Conservation (phyloP, 2,888 invertebrate species). For the Nemotelus pantherinus region DNA sequence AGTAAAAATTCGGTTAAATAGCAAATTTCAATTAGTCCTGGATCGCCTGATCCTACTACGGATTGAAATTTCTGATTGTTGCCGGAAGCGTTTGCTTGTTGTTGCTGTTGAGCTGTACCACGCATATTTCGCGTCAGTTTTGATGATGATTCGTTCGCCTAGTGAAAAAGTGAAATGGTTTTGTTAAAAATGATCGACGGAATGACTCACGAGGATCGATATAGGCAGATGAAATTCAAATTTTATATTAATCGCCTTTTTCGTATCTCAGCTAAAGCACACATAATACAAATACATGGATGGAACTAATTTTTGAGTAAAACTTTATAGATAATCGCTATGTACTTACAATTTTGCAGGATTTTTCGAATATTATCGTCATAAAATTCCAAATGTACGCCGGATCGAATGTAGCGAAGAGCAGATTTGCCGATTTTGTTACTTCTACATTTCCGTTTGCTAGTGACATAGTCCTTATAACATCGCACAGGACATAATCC, state of each 20-base stretch:
- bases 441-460: conserved; percentile 73
- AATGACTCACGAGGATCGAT: too few species aligned
- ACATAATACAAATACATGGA: too few species aligned
- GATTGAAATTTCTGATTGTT: conserved; percentile 58
- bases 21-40: conserved; percentile 76
- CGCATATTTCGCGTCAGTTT: conserved; percentile 50
- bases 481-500: conserved; percentile 80
- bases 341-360: conserved; percentile 63
- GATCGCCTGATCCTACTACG: conserved; percentile 72
- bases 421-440: conserved; percentile 82
- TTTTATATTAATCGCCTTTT: too few species aligned
- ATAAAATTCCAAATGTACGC: conserved; percentile 87
- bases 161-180: conserved; percentile 47
- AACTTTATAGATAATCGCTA: background rate
- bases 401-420: conserved; percentile 85
- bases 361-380: conserved; percentile 71
- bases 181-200: background rate
- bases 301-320: too few species aligned
- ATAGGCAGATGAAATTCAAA: too few species aligned
- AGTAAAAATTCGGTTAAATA: conserved; percentile 77
- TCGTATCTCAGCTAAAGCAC: too few species aligned
- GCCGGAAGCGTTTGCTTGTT: background rate
- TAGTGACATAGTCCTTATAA: conserved; percentile 73
- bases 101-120: conserved; percentile 47
- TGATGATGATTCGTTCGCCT: conserved; percentile 54